These are phyloP conservation scores for Fabriciana adippe DNA, from an alignment of 2,888 invertebrate species.

Conservation along the genomic window DNA sequence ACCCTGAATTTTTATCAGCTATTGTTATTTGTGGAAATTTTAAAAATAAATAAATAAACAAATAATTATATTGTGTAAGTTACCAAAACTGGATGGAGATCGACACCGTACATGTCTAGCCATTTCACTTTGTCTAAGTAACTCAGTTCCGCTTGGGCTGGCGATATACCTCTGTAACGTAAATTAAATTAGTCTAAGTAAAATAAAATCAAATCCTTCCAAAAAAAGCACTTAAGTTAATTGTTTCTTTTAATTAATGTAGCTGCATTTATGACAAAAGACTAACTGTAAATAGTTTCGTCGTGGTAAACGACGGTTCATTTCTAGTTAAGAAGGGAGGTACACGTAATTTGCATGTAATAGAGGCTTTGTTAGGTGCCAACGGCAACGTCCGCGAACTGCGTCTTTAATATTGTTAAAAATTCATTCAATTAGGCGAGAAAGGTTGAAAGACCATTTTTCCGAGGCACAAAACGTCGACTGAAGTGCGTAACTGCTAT, in stretches of 20 bases:
- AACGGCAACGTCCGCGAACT: conserved; percentile 57
- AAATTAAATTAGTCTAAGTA: conserved; percentile 24
- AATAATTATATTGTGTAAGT: conserved; percentile 56
- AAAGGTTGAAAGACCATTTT: conserved; percentile 69
- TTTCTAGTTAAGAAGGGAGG: conserved; percentile 63
- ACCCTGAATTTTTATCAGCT: conserved; percentile 83
- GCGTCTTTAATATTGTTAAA: conserved; percentile 73
- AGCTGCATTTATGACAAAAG: conserved; percentile 57
- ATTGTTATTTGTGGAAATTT: conserved; percentile 29
- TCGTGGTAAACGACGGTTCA: conserved; percentile 47
- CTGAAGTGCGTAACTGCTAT: neutral
- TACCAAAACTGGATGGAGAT: conserved; percentile 97
- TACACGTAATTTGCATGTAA: conserved; percentile 80
- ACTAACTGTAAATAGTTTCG: conserved; percentile 55
- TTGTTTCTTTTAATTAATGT: conserved; percentile 58
- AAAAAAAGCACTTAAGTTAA: conserved; percentile 49
- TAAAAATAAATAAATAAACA: conserved; percentile 21
- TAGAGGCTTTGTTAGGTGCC: conserved; percentile 63
- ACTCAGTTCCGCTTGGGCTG: conserved; percentile 95
- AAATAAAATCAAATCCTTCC: conserved; percentile 22
- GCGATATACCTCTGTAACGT: conserved; percentile 89
- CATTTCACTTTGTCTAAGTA: conserved; percentile 99
- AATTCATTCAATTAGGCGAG: conserved; percentile 78
- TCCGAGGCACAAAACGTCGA: conserved; percentile 41
- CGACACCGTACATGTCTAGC: conserved; percentile 99